phyloP scores from a whole-genome alignment of 2,113 vertebrate species.

The Reinhardtius hippoglossoides region DNA sequence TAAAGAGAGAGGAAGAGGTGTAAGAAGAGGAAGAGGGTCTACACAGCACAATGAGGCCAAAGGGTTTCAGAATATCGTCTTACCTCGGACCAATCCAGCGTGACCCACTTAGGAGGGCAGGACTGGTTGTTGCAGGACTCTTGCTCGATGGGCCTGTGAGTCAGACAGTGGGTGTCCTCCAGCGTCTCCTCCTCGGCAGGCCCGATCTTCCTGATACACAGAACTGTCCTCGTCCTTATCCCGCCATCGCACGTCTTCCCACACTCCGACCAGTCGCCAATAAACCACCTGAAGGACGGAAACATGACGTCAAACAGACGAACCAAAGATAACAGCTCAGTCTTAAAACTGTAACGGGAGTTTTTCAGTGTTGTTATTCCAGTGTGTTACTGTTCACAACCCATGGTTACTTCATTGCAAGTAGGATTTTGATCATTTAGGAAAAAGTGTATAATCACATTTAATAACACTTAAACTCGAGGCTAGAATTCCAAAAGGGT shows the following conservation, averaged over 20 bases:
- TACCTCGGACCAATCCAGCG: conserved; percentile 98
- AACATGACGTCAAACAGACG: neutral
- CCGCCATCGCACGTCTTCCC: conserved; percentile 96
- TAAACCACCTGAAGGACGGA: conserved; percentile 89
- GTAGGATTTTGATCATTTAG: neutral
- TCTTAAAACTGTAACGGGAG: neutral
- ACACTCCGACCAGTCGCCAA: conserved; percentile 96
- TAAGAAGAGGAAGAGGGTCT: neutral
- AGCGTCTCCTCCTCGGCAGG: conserved; percentile 94
- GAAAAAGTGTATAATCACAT: too few relatives aligned
- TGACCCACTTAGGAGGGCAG: conserved; percentile 96
- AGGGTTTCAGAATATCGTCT: conserved; percentile 32
- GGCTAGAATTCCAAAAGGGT: too few relatives aligned
- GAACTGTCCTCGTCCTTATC: conserved; percentile 88
- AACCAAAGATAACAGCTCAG: neutral
- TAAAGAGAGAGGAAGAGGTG: conserved; percentile 6
- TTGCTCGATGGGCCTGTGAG: conserved; percentile 90
- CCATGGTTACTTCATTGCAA: neutral
- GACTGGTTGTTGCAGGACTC: conserved; percentile 97
- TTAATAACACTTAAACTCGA: too few relatives aligned
- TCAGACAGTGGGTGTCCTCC: conserved; percentile 91
- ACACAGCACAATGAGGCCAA: neutral
- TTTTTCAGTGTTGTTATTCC: neutral
- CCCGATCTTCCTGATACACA: conserved; percentile 93
- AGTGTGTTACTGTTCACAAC: neutral